Percentiles rank a stretch among this genome's conserved stretches.
Evolutionary conservation across 2,113 vertebrate species (phyloP).

Genomic region (Ursus arctos): DNA sequence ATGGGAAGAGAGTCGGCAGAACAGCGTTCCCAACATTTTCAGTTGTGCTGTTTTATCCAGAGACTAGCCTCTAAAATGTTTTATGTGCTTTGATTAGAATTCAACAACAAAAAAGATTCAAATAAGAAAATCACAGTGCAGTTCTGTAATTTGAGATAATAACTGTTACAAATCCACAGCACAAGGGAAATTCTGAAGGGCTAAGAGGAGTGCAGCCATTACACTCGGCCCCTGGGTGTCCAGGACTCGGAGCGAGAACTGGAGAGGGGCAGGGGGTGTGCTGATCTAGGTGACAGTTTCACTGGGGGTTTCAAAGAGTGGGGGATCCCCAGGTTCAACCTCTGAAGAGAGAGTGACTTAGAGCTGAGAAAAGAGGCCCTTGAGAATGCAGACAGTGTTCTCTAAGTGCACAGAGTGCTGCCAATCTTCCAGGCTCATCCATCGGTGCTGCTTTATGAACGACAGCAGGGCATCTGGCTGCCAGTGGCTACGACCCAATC

Average conservation of each 20-base stretch:
- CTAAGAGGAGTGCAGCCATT: not conserved
- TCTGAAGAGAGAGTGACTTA: not conserved
- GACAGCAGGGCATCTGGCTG: not conserved
- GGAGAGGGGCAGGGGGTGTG: not conserved
- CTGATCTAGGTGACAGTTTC: not conserved
- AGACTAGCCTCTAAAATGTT: constrained; percentile 6
- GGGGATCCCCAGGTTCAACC: not conserved
- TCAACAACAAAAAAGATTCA: not conserved
- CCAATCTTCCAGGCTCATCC: not conserved
- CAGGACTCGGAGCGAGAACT: not conserved
- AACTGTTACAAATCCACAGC: not conserved
- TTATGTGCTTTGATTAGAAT: not conserved
- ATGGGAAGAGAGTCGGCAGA: not conserved
- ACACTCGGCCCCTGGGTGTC: not conserved
- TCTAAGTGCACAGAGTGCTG: not conserved
- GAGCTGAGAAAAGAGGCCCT: not conserved
- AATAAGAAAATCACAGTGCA: not conserved
- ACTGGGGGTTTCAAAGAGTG: not conserved
- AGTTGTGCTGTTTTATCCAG: not conserved
- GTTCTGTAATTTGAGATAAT: not conserved
- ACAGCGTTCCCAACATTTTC: not conserved
- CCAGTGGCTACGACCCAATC: not conserved
- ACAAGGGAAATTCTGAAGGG: not conserved
- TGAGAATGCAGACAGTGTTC: not conserved
- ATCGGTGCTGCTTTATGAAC: not conserved